Percentiles rank a stretch among this genome's conserved stretches.
phyloP scores from a whole-genome alignment of 2,797 vertebrate species.

The Myotis planiceps region DNA sequence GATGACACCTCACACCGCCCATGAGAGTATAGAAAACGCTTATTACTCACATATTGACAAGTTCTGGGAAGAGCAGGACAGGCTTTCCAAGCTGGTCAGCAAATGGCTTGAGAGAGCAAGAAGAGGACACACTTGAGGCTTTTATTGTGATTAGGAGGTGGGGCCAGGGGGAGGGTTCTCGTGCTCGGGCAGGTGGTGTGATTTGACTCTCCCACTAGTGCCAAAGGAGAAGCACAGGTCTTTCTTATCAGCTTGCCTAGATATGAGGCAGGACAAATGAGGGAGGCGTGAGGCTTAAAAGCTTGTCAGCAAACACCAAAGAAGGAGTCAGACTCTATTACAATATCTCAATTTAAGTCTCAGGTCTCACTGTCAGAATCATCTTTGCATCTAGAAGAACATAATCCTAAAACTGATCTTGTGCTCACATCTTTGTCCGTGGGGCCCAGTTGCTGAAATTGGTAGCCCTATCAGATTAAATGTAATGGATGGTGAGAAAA shows the following conservation, averaged over 20 bases:
- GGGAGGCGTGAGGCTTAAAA: no score
- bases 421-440: not conserved
- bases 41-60: not conserved
- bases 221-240: not conserved
- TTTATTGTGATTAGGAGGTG: not conserved
- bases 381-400: not conserved
- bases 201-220: not conserved
- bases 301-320: no score
- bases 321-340: no score
- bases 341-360: no score
- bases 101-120: not conserved
- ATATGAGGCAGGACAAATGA: no score
- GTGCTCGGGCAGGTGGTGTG: not conserved
- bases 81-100: not conserved
- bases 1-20: not conserved
- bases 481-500: not conserved
- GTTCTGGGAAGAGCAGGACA: not conserved
- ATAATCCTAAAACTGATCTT: not conserved
- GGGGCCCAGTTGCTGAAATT: not conserved
- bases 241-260: no score
- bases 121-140: not conserved
- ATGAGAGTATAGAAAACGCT: not conserved
- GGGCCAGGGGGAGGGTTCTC: not conserved
- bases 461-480: not conserved
- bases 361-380: no score